Base-by-base conservation (phyloP, 1,140 invertebrate species). In the Papilio aristodemus region DNA sequence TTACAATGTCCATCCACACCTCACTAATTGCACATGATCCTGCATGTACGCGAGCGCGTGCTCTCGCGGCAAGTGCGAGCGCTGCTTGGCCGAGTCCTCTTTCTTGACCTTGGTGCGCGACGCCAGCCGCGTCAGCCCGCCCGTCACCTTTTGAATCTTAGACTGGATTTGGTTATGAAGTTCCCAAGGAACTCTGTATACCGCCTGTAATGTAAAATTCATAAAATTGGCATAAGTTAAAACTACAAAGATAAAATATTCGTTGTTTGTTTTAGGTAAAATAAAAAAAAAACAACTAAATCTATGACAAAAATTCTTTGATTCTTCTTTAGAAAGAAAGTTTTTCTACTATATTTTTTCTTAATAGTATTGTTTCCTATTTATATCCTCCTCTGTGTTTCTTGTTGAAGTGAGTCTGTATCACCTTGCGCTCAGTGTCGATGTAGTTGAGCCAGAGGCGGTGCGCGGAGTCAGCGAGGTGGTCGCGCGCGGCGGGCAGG, bases 61-160 rank as follows among this genome's bases (percentile, higher is more conserved):
- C 54, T 94, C 93, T 69, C 93, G 89, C 0, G 93, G 85, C 17
- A 86, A 76, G 37, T 85, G 84, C 1, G 85, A 73, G 2, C 89
- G 75, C 17, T 84, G 81, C 58, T 89, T 92, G 0, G 93, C 85
- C 39, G 93, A 92, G 39, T 95, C 94, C 66, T 95, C 94, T 70
- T 94, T 94, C 77, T 96, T 95, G 0, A 97, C 95, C 91, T 97
- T 97, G 2, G 96, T 97, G 50, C 97, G 92, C 68, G 96, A 97
- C 0, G 97, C 97, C 22, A 98, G 91, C 66, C 97, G 93, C 0
- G 96, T 97, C 59, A 98, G 90, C 8, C 97, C 98, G 22, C 97
- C 98, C 0, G 97, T 98, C 1, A 99, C 97, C 90, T 98, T 98
- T 87, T 98, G 97, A 58, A 99, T 97, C 93, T 98, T 98, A 62